phyloP scores from a whole-genome alignment of 2,113 vertebrate genomes.

The Corvus cornix region DNA sequence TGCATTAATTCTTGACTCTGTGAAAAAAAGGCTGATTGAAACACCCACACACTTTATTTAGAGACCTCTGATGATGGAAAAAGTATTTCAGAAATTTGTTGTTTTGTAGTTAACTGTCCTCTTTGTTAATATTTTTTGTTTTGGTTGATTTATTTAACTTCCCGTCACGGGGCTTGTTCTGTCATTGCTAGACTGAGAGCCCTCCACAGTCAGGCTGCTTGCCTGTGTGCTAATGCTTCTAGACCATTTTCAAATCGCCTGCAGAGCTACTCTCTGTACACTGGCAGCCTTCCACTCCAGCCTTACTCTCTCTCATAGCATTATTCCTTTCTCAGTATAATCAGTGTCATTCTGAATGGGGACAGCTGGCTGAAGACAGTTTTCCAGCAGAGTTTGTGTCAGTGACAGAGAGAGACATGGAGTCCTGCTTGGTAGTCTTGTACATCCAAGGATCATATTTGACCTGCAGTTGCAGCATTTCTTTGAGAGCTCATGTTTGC shows the following conservation, averaged over 20 bases:
- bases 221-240: not conserved
- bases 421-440: not conserved
- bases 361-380: not conserved
- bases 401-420: not conserved
- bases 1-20: not conserved
- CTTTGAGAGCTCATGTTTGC: not conserved
- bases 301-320: not conserved
- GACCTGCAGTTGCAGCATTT: not conserved
- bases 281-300: not conserved
- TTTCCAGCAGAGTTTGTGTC: not conserved
- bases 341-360: not conserved
- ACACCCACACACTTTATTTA: not conserved
- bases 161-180: not conserved
- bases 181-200: not conserved
- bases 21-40: not conserved
- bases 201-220: not conserved
- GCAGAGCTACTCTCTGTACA: not conserved
- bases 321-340: not conserved
- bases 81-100: not conserved
- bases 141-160: not conserved
- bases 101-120: not conserved
- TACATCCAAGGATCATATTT: not conserved
- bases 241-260: not conserved
- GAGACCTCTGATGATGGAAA: not conserved
- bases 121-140: not conserved